Evolutionary conservation across 2,113 vertebrate species (phyloP).

Genomic region (Phaethon lepturus): DNA sequence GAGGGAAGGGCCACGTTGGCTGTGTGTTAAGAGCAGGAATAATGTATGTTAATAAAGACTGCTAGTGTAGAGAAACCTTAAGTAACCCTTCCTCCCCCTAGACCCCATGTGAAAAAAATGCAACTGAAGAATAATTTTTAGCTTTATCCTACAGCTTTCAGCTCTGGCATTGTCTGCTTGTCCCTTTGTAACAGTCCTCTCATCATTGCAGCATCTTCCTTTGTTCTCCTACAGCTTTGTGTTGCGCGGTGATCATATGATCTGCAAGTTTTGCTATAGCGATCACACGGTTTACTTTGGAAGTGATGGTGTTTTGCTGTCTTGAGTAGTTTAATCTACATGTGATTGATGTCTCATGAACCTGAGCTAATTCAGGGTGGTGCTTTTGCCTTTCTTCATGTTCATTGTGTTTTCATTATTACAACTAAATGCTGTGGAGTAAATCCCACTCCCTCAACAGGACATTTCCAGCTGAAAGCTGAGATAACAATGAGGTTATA

Average conservation of each 20-base stretch:
- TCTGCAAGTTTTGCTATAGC: not conserved
- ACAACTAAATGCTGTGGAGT: not conserved
- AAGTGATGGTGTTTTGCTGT: not conserved
- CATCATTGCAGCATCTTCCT: not conserved
- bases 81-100: not conserved
- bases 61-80: not conserved
- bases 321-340: not conserved
- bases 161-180: not conserved
- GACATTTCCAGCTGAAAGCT: not conserved
- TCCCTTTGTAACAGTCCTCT: not conserved
- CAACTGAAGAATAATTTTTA: not conserved
- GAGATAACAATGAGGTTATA: not conserved
- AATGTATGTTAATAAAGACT: not conserved
- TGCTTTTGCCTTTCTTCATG: accelerated
- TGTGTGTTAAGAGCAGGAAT: not conserved
- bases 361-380: not conserved
- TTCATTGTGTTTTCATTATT: not conserved
- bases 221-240: not conserved
- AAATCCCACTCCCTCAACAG: not conserved
- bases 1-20: not conserved
- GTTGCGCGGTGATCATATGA: not conserved
- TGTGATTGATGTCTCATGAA: not conserved
- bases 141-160: not conserved
- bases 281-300: not conserved
- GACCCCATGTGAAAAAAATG: not conserved